These are phyloP conservation scores for Saxidomus purpurata DNA, from an alignment of 1,140 invertebrate genomes.

Conservation along the genomic window DNA sequence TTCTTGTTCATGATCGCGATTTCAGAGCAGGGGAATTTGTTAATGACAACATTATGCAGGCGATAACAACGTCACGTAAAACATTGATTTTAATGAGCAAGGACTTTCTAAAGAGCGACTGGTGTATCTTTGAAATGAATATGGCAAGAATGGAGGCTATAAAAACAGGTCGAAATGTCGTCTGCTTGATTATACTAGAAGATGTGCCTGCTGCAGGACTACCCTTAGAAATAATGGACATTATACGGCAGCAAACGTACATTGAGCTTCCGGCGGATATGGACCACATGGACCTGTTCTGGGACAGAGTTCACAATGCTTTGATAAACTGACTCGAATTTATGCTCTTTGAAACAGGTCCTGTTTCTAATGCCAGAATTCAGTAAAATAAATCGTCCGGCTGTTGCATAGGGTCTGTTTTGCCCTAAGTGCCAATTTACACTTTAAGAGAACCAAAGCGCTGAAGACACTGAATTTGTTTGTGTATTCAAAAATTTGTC, in stretches of 20 bases:
- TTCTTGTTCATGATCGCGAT: slow-evolving; percentile 96
- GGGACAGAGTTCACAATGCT: slow-evolving; percentile 13
- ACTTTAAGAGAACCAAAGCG: too few relatives aligned
- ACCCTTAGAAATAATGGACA: slow-evolving; percentile 39
- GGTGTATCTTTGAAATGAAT: slow-evolving; percentile 90
- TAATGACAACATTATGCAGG: slow-evolving; percentile 88
- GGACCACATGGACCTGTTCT: not conserved
- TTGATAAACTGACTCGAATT: not conserved
- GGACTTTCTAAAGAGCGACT: slow-evolving; percentile 89
- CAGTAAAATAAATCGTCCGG: too few relatives aligned
- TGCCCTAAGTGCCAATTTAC: too few relatives aligned
- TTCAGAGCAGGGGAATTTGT: slow-evolving; percentile 93
- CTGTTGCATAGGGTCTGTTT: too few relatives aligned
- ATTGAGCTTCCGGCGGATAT: not conserved
- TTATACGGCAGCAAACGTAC: slow-evolving; percentile 30
- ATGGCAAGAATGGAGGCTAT: slow-evolving; percentile 87
- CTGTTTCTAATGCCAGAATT: too few relatives aligned
- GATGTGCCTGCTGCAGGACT: not conserved
- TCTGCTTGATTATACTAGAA: slow-evolving; percentile 27
- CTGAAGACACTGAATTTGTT: too few relatives aligned
- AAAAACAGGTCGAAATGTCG: slow-evolving; percentile 37
- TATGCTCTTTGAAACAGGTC: too few relatives aligned
- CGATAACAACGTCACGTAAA: slow-evolving; percentile 88
- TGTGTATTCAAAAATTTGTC: too few relatives aligned
- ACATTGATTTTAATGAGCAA: slow-evolving; percentile 89